phyloP scores from a whole-genome alignment of 2,888 invertebrate genomes.

The Drosophila yooni region DNA sequence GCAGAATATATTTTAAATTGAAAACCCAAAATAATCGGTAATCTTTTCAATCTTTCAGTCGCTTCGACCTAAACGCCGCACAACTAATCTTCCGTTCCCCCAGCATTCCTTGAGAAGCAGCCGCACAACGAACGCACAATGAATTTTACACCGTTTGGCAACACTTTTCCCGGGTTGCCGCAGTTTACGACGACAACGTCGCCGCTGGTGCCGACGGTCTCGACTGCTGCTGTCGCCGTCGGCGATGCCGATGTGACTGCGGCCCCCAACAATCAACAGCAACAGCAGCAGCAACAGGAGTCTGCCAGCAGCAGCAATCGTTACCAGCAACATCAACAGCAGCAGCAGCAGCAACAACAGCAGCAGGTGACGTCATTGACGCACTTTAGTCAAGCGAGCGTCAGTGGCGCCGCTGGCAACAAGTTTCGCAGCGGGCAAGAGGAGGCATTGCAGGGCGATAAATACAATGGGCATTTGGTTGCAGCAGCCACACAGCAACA shows the following conservation, averaged over 20 bases:
- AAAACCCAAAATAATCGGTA: background rate
- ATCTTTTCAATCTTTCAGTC: slow-evolving; percentile 14
- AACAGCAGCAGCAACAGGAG: slow-evolving; percentile 72
- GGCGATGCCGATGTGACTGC: slow-evolving; percentile 86
- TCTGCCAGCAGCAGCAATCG: slow-evolving; percentile 73
- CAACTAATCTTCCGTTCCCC: slow-evolving; percentile 16
- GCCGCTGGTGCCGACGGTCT: slow-evolving; percentile 86
- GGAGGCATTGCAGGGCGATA: slow-evolving; percentile 84
- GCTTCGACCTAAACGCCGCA: slow-evolving; percentile 19
- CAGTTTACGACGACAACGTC: slow-evolving; percentile 88
- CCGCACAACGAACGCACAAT: slow-evolving; percentile 85
- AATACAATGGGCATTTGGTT: slow-evolving; percentile 86
- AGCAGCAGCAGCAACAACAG: slow-evolving; percentile 72
- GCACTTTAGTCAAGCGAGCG: slow-evolving; percentile 87
- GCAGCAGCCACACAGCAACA: slow-evolving; percentile 65
- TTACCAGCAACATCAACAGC: slow-evolving; percentile 80
- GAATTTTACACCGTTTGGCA: slow-evolving; percentile 94
- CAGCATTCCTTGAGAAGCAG: slow-evolving; percentile 9
- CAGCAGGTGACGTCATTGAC: slow-evolving; percentile 81
- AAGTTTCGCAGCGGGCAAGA: slow-evolving; percentile 87
- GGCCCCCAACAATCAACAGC: slow-evolving; percentile 69
- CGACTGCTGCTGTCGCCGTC: slow-evolving; percentile 87
- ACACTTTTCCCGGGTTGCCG: slow-evolving; percentile 92
- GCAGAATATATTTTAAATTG: background rate
- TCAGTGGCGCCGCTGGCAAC: slow-evolving; percentile 46